phyloP scores from a whole-genome alignment of 2,797 vertebrate genomes.

The Alca torda region DNA sequence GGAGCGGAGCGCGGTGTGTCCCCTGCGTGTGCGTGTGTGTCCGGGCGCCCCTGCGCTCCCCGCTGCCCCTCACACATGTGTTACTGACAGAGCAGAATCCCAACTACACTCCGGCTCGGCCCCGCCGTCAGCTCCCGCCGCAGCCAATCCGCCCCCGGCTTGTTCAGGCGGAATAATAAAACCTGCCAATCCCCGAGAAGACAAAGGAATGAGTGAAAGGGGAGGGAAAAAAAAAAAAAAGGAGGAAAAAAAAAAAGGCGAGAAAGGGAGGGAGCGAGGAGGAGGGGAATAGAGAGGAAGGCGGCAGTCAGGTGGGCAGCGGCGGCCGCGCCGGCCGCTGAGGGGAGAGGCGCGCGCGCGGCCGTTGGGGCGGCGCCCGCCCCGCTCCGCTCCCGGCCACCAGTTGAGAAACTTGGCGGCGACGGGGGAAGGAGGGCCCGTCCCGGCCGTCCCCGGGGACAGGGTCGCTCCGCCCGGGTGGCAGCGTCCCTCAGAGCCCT shows the following conservation, averaged over 20 bases:
- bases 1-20: background rate
- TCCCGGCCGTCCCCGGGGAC: background rate
- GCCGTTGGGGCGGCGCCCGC: background rate
- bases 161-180: slow-evolving; percentile 89
- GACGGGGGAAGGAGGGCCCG: background rate
- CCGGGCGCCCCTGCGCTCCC: background rate
- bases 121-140: slow-evolving; percentile 79
- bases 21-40: background rate
- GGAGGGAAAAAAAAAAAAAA: background rate
- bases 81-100: slow-evolving; percentile 91
- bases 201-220: slow-evolving; percentile 77
- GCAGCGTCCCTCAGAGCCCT: background rate
- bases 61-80: slow-evolving; percentile 88
- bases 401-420: slow-evolving; percentile 26
- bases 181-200: slow-evolving; percentile 84
- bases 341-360: background rate
- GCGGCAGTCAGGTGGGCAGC: slow-evolving; percentile 38
- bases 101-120: slow-evolving; percentile 82
- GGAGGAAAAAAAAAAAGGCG: background rate
- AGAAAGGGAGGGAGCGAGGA: background rate
- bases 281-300: slow-evolving; percentile 12
- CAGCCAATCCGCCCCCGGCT: slow-evolving; percentile 83
- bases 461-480: background rate
- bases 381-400: background rate
- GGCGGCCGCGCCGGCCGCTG: background rate